Conservation (phyloP, 2,113 vertebrate genomes). For the Hemibagrus wyckioides region DNA sequence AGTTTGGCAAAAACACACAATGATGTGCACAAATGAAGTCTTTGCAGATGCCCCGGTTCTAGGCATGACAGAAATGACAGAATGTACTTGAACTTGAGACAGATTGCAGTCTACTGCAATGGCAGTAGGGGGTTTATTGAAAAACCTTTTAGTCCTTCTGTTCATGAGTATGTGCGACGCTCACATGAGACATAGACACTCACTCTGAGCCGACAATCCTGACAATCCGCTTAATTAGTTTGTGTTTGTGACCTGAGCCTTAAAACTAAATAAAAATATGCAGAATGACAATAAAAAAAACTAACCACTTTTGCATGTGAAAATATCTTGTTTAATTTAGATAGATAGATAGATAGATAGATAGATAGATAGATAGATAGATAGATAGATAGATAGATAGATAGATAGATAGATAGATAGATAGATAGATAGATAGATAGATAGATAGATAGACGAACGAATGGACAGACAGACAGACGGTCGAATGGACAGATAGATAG, state of each 20-base stretch:
- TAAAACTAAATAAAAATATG: background rate
- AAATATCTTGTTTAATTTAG: background rate
- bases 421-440: too few species aligned
- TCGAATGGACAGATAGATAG: too few species aligned
- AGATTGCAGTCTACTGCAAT: background rate
- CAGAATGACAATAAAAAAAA: background rate
- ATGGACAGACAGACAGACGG: too few species aligned
- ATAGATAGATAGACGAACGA: too few species aligned
- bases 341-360: background rate
- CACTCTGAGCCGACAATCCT: background rate
- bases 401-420: too few species aligned
- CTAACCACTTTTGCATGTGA: background rate
- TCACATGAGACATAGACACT: background rate
- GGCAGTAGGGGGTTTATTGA: background rate
- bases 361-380: background rate
- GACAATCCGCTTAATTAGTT: background rate
- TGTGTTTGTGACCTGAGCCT: background rate
- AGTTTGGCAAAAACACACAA: background rate
- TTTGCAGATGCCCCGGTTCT: background rate
- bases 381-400: too few species aligned
- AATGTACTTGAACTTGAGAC: constrained; percentile 15
- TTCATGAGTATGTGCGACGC: background rate
- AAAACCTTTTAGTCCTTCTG: constrained; percentile 4
- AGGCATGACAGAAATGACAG: background rate
- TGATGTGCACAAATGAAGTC: background rate